Evolutionary conservation across 2,797 vertebrate species (phyloP), one percentile per base, ranked within the genome.

Genomic region (Sebastes trivittatus): DNA sequence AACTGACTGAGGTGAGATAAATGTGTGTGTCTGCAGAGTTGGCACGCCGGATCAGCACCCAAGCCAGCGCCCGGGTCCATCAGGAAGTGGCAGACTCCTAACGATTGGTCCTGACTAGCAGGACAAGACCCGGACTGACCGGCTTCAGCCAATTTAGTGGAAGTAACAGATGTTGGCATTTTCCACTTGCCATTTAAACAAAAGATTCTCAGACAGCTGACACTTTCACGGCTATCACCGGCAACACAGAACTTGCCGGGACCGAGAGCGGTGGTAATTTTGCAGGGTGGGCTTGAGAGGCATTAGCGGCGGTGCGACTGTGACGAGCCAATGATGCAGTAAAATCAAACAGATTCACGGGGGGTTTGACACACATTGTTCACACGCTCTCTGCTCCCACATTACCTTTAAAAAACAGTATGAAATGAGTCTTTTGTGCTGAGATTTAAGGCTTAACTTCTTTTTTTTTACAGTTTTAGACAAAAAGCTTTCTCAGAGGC

Each of bases 151-250:
- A 93, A 92, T 93, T 91, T 91, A 85, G 87, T 78, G 86, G 88
- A 92, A 92, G 88, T 87, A 91, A 93, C 88, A 93, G 89, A 93
- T 85, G 91, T 87, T 86, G 89, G 66, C 88, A 84, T 95, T 94
- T 90, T 88, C 83, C 85, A 85, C 81, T 89, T 86, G 75, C 82
- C 82, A 87, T 91, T 92, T 89, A 83, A 92, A 88, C 76, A 83
- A 77, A 91, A 81, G 75, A 80, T 81, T 84, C 74, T 76, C 73
- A 56, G 86, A 80, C 80, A 79, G 67, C 86, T 80, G 88, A 92
- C 83, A 89, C 90, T 82, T 86, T 90, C 83, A 81, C 70, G 36
- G 79, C 80, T 90, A 83, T 88, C 87, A 87, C 49, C 3, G 6
- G 65, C 67, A 38, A 49, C 58, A 63, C 54, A n/a, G 23, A 36